Evolutionary conservation across 2,888 invertebrate species (phyloP).

Genomic region (Cephus nigrinus): DNA sequence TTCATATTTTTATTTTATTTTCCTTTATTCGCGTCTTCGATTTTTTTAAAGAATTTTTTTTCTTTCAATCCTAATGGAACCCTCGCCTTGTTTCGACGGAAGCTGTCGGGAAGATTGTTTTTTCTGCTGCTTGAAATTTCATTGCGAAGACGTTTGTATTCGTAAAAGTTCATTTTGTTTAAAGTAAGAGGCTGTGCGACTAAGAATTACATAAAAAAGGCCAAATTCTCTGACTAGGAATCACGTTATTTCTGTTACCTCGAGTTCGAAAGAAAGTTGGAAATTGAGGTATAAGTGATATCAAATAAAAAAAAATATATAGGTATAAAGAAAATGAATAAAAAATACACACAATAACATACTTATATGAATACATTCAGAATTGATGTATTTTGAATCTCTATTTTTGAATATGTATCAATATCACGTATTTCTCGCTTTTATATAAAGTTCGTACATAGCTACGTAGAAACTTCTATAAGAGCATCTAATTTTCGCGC

Average conservation of each 20-base stretch:
- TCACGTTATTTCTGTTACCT: not conserved
- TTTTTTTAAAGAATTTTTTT: not conserved
- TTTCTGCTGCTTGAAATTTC: not conserved
- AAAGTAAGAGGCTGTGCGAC: not conserved
- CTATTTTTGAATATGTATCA: not conserved
- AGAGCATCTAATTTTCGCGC: not conserved
- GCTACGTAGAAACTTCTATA: not conserved
- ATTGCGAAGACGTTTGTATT: not conserved
- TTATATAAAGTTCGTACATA: not conserved
- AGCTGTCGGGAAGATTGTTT: not conserved
- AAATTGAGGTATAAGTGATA: not conserved
- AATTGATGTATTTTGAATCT: not conserved
- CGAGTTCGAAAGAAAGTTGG: not conserved
- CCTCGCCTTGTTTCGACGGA: not conserved
- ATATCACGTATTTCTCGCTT: not conserved
- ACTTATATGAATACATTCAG: not conserved
- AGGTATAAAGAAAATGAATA: not conserved
- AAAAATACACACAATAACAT: not conserved
- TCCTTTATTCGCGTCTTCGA: not conserved
- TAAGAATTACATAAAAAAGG: not conserved
- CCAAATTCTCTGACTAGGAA: not conserved
- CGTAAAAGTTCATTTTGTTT: not conserved
- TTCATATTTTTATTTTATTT: not conserved
- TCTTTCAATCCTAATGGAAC: not conserved
- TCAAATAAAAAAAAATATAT: not conserved